Percentiles rank a stretch among this genome's conserved stretches.
Conservation (phyloP, 2,888 invertebrate genomes). For the Epirrita christyi region DNA sequence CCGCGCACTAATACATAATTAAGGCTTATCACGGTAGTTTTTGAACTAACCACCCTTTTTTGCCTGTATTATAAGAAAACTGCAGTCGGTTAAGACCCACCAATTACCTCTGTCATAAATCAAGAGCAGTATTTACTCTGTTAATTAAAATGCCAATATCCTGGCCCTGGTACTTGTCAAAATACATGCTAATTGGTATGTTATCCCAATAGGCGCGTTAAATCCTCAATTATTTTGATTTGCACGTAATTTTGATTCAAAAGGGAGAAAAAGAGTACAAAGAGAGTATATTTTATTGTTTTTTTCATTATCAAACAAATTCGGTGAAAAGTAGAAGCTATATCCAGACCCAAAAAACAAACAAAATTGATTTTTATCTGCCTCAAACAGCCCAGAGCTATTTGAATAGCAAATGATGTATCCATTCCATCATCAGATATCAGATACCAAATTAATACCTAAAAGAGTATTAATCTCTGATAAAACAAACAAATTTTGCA, state of each 20-base stretch:
- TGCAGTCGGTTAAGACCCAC: conserved; percentile 35
- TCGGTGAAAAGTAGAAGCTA: conserved; percentile 14
- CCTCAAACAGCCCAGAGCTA: conserved; percentile 58
- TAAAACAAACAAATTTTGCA: conserved; percentile 81
- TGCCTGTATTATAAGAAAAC: conserved; percentile 2
- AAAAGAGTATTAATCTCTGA: conserved; percentile 58
- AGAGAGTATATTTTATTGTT: no score
- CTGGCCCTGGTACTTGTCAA: not conserved
- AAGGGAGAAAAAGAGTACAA: no score
- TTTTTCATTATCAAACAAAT: not conserved
- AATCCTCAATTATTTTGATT: conserved; percentile 18
- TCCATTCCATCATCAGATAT: conserved; percentile 75
- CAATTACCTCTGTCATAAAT: conserved; percentile 54
- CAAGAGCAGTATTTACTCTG: conserved; percentile 44
- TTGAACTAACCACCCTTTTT: not conserved
- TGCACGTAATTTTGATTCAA: no score
- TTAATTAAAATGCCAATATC: conserved; percentile 50
- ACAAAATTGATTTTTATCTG: conserved; percentile 40
- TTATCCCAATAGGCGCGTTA: conserved; percentile 6
- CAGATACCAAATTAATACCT: conserved; percentile 70
- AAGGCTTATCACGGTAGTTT: no score
- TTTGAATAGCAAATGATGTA: conserved; percentile 81
- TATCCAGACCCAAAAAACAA: conserved; percentile 11
- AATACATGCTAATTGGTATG: conserved; percentile 17
- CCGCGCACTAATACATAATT: no score